phyloP scores from a whole-genome alignment of 2,888 invertebrate species.

The Orthosia cruda region DNA sequence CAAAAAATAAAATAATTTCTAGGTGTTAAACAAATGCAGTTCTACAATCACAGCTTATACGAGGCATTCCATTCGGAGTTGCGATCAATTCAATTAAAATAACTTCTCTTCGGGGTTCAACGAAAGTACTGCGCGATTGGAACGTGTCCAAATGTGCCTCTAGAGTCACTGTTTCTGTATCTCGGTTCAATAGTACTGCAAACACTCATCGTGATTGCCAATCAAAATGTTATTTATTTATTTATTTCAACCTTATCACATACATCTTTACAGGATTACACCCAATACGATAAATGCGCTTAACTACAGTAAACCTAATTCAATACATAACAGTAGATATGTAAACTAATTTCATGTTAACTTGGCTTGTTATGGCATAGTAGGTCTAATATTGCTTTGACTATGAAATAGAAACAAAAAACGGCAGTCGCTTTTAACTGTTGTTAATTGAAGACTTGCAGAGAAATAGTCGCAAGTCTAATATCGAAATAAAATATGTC shows the following conservation, averaged over 20 bases:
- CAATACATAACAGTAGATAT: too few species aligned
- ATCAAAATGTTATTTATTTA: slow-evolving; percentile 1
- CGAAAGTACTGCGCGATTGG: slow-evolving; percentile 24
- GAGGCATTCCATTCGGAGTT: background rate
- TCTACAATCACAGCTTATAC: background rate
- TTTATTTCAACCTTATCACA: too few species aligned
- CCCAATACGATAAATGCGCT: too few species aligned
- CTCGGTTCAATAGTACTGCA: background rate
- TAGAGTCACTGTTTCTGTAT: background rate
- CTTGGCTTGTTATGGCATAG: too few species aligned
- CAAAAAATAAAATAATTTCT: background rate
- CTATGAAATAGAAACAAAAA: background rate
- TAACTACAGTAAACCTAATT: too few species aligned
- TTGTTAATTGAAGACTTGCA: too few species aligned
- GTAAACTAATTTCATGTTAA: too few species aligned
- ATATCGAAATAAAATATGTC: too few species aligned
- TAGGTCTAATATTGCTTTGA: background rate
- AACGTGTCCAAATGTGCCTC: slow-evolving; percentile 35
- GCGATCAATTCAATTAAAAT: slow-evolving; percentile 27
- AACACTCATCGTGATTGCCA: slow-evolving; percentile 8
- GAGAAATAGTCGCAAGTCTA: too few species aligned
- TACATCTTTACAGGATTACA: too few species aligned
- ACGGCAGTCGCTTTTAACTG: background rate
- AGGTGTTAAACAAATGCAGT: background rate
- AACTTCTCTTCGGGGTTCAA: slow-evolving; percentile 18